Conservation (phyloP, 2,888 invertebrate species). For the Chrysolina oricalcia region DNA sequence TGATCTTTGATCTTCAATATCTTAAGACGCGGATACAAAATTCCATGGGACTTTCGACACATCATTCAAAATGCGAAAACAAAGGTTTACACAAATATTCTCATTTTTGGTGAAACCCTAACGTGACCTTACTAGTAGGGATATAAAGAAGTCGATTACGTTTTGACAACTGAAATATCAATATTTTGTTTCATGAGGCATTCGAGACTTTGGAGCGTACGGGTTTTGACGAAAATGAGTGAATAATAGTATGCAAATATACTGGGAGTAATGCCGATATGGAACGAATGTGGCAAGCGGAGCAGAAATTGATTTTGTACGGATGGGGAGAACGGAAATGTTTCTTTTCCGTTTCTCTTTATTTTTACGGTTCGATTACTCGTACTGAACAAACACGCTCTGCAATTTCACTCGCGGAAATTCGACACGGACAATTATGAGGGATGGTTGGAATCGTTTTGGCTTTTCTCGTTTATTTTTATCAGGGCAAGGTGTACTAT, state of each 20-base stretch:
- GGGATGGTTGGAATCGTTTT: background rate
- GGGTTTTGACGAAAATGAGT: conserved; percentile 3
- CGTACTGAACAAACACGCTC: background rate
- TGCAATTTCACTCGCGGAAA: background rate
- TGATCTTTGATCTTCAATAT: too few species aligned
- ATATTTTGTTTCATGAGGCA: background rate
- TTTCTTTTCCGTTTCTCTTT: conserved; percentile 2
- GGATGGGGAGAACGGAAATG: background rate
- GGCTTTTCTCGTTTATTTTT: background rate
- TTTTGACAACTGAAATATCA: background rate
- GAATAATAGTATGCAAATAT: conserved; percentile 20
- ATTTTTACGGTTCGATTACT: conserved; percentile 3
- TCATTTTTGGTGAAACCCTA: too few species aligned
- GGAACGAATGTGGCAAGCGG: background rate
- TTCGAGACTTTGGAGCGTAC: background rate
- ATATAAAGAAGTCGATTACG: background rate
- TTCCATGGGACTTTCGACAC: too few species aligned
- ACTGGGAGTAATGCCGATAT: conserved; percentile 15
- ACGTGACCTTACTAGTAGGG: too few species aligned
- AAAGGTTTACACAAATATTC: too few species aligned
- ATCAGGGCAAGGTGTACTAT: too few species aligned
- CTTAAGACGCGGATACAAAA: too few species aligned
- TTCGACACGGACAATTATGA: background rate
- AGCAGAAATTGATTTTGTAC: conserved; percentile 7
- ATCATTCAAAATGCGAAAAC: too few species aligned